Evolutionary conservation across 2,113 vertebrate genomes (phyloP), one percentile per base, ranked within the genome.

Genomic region (Lutjanus erythropterus): DNA sequence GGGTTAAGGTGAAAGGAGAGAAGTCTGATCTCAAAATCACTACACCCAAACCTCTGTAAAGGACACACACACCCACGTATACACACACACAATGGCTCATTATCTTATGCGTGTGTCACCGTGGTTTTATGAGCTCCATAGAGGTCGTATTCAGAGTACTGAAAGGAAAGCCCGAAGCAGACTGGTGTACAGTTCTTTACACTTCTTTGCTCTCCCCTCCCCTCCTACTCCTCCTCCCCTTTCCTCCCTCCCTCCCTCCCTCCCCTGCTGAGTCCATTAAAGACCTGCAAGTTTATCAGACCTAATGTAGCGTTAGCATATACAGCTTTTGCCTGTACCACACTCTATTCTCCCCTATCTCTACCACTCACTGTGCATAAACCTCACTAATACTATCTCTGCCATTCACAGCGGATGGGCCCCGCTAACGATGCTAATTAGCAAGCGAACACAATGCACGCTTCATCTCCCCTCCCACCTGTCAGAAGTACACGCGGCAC

Each of bases 381-480:
- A 78, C 79, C 91, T 85, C 81, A 35, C 88, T 77, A 87, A 86
- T 78, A 71, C 91, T 90, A 91, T 92, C 90, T 91, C 84, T 81
- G 78, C 89, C 90, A 86, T 92, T 93, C 90, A 86, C 84, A 71
- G 83, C 60, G 85, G 76, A 89, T 77, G 82, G 89, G 88, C 88
- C 84, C 85, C 88, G 86, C 93, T 93, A 93, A 94, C 92, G 85
- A 93, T 95, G 93, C 93, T 92, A 94, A 94, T 93, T 93, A 94
- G 90, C 86, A 82, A 89, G 81, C 50, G 86, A 90, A 90, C 89
- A 94, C 93, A 93, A 94, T 93, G 91, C 89, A 80, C 67, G 81
- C 91, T 91, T 93, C 91, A 92, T 93, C 92, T 94, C 86, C 84
- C 93, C 87, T 92, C 91, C 92, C 92, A 94, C 93, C 93, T 94